A percentile compares a stretch with the other conserved stretches of the same genome.
Conservation (phyloP, 2,797 vertebrate genomes). For the Jordanella pulchra region DNA sequence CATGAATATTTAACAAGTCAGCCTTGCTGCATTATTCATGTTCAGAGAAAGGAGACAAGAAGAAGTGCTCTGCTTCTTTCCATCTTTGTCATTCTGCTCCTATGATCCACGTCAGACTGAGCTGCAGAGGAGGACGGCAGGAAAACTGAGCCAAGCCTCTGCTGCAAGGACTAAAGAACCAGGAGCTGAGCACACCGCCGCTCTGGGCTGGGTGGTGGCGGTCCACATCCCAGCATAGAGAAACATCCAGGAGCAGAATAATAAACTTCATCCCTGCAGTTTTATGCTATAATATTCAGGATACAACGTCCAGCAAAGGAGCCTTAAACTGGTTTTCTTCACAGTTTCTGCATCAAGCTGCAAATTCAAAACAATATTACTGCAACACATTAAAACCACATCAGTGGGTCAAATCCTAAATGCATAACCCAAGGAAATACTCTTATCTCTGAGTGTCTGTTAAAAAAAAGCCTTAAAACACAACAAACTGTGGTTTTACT, state of each 20-base stretch:
- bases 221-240: constrained; percentile 11
- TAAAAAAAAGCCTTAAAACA: background rate
- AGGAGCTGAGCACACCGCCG: constrained; percentile 18
- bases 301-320: constrained; percentile 19
- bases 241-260: constrained; percentile 31
- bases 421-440: background rate
- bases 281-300: constrained; percentile 20
- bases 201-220: background rate
- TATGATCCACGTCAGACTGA: constrained; percentile 36
- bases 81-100: constrained; percentile 50
- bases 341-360: constrained; percentile 1
- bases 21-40: constrained; percentile 71
- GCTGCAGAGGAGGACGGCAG: constrained; percentile 18
- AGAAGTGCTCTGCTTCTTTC: constrained; percentile 44
- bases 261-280: constrained; percentile 33
- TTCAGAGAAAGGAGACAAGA: constrained; percentile 34
- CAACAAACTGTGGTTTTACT: no score
- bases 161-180: constrained; percentile 31
- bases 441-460: no score
- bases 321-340: background rate
- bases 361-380: background rate
- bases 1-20: constrained; percentile 71
- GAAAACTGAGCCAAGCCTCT: constrained; percentile 34
- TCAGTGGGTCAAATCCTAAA: background rate
- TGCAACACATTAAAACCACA: background rate